Conservation (phyloP, 1,140 invertebrate genomes). For the Theocolax elegans region DNA sequence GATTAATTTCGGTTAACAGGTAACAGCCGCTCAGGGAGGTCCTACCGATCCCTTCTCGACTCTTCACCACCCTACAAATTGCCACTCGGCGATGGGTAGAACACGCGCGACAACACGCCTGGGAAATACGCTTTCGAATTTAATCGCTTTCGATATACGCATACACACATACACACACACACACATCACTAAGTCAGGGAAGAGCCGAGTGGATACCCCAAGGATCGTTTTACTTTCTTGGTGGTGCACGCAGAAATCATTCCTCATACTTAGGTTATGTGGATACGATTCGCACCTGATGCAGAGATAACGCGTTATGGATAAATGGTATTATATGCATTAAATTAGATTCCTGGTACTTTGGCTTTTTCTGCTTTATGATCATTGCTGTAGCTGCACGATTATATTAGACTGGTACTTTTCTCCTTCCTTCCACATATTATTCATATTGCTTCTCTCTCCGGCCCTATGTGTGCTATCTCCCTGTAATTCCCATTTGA, state of each 20-base stretch:
- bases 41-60: background rate
- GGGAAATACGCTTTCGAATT: slow-evolving; percentile 45
- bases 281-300: background rate
- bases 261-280: slow-evolving; percentile 22
- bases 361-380: slow-evolving; percentile 1
- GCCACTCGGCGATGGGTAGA: slow-evolving; percentile 21
- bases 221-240: background rate
- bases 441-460: no score
- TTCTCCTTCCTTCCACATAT: no score
- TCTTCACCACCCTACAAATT: slow-evolving; percentile 32
- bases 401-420: slow-evolving; percentile 24
- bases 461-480: no score
- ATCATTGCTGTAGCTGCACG: slow-evolving; percentile 8
- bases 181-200: no score
- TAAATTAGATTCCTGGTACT: background rate
- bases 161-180: background rate
- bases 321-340: slow-evolving; percentile 30
- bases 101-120: slow-evolving; percentile 37
- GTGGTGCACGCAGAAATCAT: background rate
- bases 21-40: slow-evolving; percentile 46
- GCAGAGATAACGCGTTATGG: slow-evolving; percentile 27
- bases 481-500: no score
- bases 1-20: slow-evolving; percentile 48
- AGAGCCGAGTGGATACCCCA: no score
- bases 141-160: slow-evolving; percentile 40